Percentiles rank a stretch among this genome's conserved stretches.
Evolutionary conservation across 2,888 invertebrate genomes (phyloP).

Genomic region (Heliconius ismenius): DNA sequence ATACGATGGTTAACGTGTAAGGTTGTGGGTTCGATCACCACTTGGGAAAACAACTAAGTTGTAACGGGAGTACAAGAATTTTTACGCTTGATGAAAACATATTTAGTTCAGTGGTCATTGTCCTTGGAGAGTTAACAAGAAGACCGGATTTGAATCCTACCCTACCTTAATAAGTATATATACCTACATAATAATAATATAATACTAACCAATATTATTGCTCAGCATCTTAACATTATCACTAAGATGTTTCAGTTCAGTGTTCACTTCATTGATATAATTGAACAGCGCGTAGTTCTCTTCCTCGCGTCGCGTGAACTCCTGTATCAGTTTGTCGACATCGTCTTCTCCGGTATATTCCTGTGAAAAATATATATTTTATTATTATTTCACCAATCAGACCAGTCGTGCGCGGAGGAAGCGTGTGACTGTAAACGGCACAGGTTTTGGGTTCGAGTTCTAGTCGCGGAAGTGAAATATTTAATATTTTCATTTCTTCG

Average conservation of each 20-base stretch:
- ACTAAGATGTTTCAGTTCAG: conserved; percentile 88
- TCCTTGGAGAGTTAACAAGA: background rate
- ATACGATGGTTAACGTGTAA: background rate
- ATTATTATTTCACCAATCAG: background rate
- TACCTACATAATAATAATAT: background rate
- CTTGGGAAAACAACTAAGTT: background rate
- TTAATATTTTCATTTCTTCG: background rate
- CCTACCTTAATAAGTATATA: too few relatives aligned
- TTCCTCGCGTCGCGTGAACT: conserved; percentile 92
- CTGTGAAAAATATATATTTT: conserved; percentile 44
- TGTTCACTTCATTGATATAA: conserved; percentile 94
- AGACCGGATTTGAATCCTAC: background rate
- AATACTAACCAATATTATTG: conserved; percentile 81
- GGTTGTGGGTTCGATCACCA: background rate
- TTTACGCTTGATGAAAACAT: too few relatives aligned
- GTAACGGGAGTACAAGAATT: background rate
- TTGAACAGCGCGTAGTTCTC: conserved; percentile 96
- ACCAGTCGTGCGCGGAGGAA: too few relatives aligned
- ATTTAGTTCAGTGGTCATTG: background rate
- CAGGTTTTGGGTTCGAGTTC: background rate
- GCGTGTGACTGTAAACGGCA: background rate
- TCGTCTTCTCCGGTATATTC: conserved; percentile 84
- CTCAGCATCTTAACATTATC: conserved; percentile 85
- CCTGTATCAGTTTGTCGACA: conserved; percentile 85
- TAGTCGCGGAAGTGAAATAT: background rate